Conservation (phyloP, 2,113 vertebrate species). For the Tursiops truncatus region DNA sequence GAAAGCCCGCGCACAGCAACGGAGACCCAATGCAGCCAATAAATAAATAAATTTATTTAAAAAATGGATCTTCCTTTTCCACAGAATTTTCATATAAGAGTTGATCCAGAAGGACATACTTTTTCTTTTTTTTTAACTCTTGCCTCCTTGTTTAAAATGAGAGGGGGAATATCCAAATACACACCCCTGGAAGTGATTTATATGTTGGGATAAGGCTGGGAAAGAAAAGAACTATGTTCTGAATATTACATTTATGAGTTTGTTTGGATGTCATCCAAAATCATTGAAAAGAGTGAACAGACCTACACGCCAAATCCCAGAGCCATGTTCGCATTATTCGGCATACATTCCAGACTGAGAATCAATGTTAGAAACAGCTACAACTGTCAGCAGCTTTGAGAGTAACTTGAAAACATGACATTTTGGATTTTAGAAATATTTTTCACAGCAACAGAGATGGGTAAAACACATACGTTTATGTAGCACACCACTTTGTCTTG, state of each 20-base stretch:
- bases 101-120: neutral
- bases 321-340: conserved; percentile 58
- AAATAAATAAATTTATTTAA: no score
- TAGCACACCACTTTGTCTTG: neutral
- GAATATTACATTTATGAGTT: conserved; percentile 41
- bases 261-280: conserved; percentile 65
- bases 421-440: conserved; percentile 61
- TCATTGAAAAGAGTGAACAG: conserved; percentile 50
- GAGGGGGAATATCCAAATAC: neutral
- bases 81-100: neutral
- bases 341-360: conserved; percentile 48
- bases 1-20: no score
- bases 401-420: conserved; percentile 70
- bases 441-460: conserved; percentile 41
- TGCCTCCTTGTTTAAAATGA: neutral
- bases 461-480: conserved; percentile 13
- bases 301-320: conserved; percentile 41
- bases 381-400: conserved; percentile 39
- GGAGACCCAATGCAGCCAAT: no score
- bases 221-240: conserved; percentile 2
- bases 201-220: neutral
- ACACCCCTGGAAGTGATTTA: neutral
- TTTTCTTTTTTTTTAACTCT: neutral
- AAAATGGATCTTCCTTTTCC: neutral
- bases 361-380: conserved; percentile 69